These are phyloP conservation scores for Eustalomyia histrio DNA, from an alignment of 2,888 invertebrate species.

Conservation along the genomic window DNA sequence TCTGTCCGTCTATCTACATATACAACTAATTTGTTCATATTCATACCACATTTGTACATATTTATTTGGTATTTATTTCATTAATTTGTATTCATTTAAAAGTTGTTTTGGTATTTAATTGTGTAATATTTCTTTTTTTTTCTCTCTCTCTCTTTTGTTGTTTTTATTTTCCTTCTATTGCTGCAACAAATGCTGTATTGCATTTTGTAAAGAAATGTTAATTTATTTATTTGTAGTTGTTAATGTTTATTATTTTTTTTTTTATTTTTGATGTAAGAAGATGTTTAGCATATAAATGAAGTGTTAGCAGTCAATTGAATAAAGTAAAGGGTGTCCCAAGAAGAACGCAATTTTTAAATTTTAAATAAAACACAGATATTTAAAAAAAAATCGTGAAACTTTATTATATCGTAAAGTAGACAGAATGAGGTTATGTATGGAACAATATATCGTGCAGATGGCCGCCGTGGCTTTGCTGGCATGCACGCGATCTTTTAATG, in stretches of 20 bases:
- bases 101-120: constrained; percentile 9
- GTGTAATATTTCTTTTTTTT: constrained; percentile 2
- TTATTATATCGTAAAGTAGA: too few species aligned
- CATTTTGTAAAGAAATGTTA: constrained; percentile 12
- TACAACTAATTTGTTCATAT: constrained; percentile 17
- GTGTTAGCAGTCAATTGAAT: constrained; percentile 13
- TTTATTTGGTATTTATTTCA: constrained; percentile 36
- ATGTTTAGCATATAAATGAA: constrained; percentile 27
- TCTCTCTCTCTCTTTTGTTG: not conserved
- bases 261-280: constrained; percentile 13
- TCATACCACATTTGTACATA: constrained; percentile 1
- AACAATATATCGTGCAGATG: too few species aligned
- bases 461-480: too few species aligned
- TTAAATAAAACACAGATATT: too few species aligned
- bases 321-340: too few species aligned
- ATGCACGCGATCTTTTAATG: too few species aligned
- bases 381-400: too few species aligned
- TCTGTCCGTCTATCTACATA: not conserved
- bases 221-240: not conserved
- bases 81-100: constrained; percentile 24
- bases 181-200: constrained; percentile 8
- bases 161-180: not conserved
- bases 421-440: too few species aligned
- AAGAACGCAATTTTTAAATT: too few species aligned
- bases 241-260: too few species aligned